phyloP scores from a whole-genome alignment of 92 coral and sea anemone species.

The Epizoanthus scotinus region DNA sequence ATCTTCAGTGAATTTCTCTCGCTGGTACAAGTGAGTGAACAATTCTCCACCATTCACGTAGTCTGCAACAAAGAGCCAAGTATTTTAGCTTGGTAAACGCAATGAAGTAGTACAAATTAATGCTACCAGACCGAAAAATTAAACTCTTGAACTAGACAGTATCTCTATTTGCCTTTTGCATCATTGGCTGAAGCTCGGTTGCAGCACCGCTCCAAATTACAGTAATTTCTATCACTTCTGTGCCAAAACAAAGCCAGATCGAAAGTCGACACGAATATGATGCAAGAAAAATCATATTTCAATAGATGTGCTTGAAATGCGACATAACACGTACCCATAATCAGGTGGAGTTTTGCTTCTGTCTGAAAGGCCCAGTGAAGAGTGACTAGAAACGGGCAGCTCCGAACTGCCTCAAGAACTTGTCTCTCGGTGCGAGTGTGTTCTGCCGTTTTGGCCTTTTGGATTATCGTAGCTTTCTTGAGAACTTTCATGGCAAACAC shows the following conservation, averaged over 20 bases:
- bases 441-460: conserved; percentile 98
- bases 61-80: conserved; percentile 57
- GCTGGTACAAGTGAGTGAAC: conserved; percentile 93
- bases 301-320: not conserved
- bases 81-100: not conserved
- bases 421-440: conserved; percentile 98
- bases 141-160: conserved; percentile 13
- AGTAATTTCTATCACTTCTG: conserved; percentile 6
- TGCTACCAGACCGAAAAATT: conserved; percentile 26
- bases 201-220: conserved; percentile 9
- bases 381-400: conserved; percentile 97
- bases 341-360: conserved; percentile 94
- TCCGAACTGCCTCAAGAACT: conserved; percentile 95
- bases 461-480: conserved; percentile 97
- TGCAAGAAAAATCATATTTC: not conserved
- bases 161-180: not conserved
- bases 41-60: conserved; percentile 97
- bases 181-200: conserved; percentile 41
- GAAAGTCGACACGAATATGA: not conserved
- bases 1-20: conserved; percentile 93
- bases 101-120: conserved; percentile 7
- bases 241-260: not conserved
- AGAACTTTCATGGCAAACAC: conserved; percentile 98
- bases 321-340: conserved; percentile 79
- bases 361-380: conserved; percentile 99